Conservation (phyloP, 2,888 invertebrate genomes). For the Epistrophe eligans region DNA sequence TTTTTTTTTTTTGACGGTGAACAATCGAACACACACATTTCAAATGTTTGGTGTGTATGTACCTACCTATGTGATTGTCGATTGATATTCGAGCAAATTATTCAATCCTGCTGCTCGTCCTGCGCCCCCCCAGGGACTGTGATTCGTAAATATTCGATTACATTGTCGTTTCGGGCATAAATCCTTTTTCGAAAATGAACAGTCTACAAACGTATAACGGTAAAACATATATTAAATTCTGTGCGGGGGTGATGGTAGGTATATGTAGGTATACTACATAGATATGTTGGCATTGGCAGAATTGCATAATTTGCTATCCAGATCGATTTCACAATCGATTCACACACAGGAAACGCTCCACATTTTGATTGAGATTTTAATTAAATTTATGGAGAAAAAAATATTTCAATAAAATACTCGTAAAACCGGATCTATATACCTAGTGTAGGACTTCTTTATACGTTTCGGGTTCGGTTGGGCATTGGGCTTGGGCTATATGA, state of each 20-base stretch:
- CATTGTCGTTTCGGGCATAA: slow-evolving; percentile 51
- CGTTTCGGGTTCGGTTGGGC: background rate
- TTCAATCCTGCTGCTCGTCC: slow-evolving; percentile 52
- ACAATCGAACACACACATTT: slow-evolving; percentile 23
- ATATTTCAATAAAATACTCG: slow-evolving; percentile 42
- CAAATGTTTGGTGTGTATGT: slow-evolving; percentile 4
- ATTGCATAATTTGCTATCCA: slow-evolving; percentile 52
- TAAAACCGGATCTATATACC: slow-evolving; percentile 41
- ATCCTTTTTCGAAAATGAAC: slow-evolving; percentile 45
- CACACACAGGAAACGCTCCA: slow-evolving; percentile 53
- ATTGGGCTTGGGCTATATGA: no score
- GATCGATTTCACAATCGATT: slow-evolving; percentile 64
- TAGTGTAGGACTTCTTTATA: slow-evolving; percentile 45
- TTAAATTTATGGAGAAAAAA: slow-evolving; percentile 60
- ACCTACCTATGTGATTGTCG: no score
- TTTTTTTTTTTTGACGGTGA: slow-evolving; percentile 6
- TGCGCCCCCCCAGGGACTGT: slow-evolving; percentile 32
- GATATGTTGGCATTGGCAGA: background rate
- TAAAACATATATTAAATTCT: slow-evolving; percentile 16
- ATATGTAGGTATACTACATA: background rate
- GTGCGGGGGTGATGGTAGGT: background rate
- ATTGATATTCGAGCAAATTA: slow-evolving; percentile 69
- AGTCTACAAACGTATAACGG: background rate
- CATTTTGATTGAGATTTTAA: slow-evolving; percentile 69
- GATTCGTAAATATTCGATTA: slow-evolving; percentile 71